Evolutionary conservation across 2,113 vertebrate species (phyloP), one percentile per base, ranked within the genome.

Genomic region (Cyanocitta stelleri): DNA sequence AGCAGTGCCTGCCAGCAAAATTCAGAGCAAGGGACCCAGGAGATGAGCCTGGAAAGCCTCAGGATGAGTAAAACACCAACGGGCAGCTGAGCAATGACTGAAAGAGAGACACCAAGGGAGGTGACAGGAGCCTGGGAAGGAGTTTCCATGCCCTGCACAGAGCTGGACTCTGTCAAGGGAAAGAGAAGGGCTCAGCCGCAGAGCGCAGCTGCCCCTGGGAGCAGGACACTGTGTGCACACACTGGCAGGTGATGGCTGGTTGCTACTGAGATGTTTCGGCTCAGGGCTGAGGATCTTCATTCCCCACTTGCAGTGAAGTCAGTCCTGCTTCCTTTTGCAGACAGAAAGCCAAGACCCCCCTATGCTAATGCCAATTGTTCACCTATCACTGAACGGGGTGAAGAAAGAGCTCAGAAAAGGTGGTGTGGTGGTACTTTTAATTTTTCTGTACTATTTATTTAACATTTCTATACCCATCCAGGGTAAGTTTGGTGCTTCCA

Each of bases 281-380:
- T 92, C 41, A 43, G 61, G 71, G 48, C 58, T 79, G 67, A 79
- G 33, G 11, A 68, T 29, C 72, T 56, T 39, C 58, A 69, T 24
- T 27, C 27, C 35, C 24, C 3, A 4, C 55, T 51, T 37, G 41
- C 63, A 82, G n/a, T 22, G 49, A 83, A 79, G 86, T 93, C 95
- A 69, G 79, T 76, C 76, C 93, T 90, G 79, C 91, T 92, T 88
- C 86, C n/a, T 82, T 89, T 88, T 83, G 33, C 63, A 69, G 27
- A 83, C 35, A 88, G 49, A 69, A 49, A 66, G 63, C 17, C 87
- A 43, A 75, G 49, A 35, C 41, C 37, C 11, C 11, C 20, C 22
- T 16, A 20, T 1, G 11, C n/a, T 61, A 85, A 69, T 4, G n/a
- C 44, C 54, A 93, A 22, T 64, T 41, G 11, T 32, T 44, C 61